Conservation (phyloP, 2,888 invertebrate species). For the Xestia xanthographa region DNA sequence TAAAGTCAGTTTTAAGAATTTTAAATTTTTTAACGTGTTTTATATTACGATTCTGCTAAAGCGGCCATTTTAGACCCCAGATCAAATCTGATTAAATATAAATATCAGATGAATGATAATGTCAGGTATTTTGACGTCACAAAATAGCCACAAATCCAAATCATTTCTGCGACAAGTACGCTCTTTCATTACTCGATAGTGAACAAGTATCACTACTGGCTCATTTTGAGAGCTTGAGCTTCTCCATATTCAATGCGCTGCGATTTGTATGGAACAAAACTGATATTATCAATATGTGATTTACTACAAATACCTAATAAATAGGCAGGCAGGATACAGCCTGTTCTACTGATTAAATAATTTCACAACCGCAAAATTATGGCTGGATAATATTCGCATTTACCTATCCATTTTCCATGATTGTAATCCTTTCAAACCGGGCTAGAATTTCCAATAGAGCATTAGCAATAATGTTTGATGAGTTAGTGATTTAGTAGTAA, state of each 20-base stretch:
- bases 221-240: background rate
- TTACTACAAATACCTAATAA: slow-evolving; percentile 5
- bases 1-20: no score
- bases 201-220: background rate
- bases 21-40: no score
- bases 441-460: slow-evolving; percentile 6
- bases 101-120: no score
- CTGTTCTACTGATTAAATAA: slow-evolving; percentile 22
- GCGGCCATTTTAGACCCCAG: no score
- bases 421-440: slow-evolving; percentile 27
- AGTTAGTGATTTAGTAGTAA: slow-evolving; percentile 5
- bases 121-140: background rate
- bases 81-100: no score
- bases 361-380: slow-evolving; percentile 21
- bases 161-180: background rate
- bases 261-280: background rate
- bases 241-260: background rate
- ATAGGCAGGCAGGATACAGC: background rate
- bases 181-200: background rate
- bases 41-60: no score
- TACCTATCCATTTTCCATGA: slow-evolving; percentile 21
- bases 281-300: slow-evolving; percentile 3
- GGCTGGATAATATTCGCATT: slow-evolving; percentile 30
- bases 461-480: slow-evolving; percentile 16
- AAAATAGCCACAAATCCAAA: background rate